Conservation (phyloP, 2,888 invertebrate species). For the Zaprionus bogoriensis region DNA sequence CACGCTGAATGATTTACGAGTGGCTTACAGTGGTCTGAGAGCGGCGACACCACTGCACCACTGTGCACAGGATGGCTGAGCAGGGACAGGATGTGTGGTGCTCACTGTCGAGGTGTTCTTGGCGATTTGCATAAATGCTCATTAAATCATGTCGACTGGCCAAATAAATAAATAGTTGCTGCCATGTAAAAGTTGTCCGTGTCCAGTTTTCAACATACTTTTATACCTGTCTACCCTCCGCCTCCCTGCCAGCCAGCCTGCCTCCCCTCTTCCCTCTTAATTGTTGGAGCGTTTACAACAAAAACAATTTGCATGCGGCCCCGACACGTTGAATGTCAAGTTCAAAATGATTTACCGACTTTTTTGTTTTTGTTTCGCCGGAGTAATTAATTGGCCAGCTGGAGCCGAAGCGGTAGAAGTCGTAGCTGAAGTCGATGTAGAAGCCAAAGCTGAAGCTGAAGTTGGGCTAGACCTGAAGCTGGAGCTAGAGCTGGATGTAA, state of each 20-base stretch:
- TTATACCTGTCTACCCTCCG: slow-evolving; percentile 9
- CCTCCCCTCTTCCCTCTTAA: neutral
- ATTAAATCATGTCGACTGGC: slow-evolving; percentile 65
- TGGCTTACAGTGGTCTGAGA: slow-evolving; percentile 10
- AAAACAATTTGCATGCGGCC: slow-evolving; percentile 45
- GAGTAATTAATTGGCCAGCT: slow-evolving; percentile 66
- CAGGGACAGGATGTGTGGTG: slow-evolving; percentile 37
- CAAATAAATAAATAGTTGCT: slow-evolving; percentile 27
- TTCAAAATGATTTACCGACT: slow-evolving; percentile 72
- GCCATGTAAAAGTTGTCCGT: slow-evolving; percentile 41
- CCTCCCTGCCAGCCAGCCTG: neutral
- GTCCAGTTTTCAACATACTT: slow-evolving; percentile 47
- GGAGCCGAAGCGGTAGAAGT: slow-evolving; percentile 20
- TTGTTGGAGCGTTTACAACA: slow-evolving; percentile 52
- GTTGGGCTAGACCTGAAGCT: neutral
- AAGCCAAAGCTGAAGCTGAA: slow-evolving; percentile 7
- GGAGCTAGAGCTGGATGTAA: neutral
- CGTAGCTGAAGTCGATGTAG: neutral
- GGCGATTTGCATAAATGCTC: slow-evolving; percentile 68
- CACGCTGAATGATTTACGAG: slow-evolving; percentile 64
- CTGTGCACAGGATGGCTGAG: slow-evolving; percentile 28
- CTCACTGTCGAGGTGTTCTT: no score
- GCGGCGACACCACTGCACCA: no score
- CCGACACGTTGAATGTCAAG: slow-evolving; percentile 65
- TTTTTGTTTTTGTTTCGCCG: slow-evolving; percentile 20